Evolutionary conservation across 2,113 vertebrate species (phyloP).

Genomic region (Geococcyx californianus): DNA sequence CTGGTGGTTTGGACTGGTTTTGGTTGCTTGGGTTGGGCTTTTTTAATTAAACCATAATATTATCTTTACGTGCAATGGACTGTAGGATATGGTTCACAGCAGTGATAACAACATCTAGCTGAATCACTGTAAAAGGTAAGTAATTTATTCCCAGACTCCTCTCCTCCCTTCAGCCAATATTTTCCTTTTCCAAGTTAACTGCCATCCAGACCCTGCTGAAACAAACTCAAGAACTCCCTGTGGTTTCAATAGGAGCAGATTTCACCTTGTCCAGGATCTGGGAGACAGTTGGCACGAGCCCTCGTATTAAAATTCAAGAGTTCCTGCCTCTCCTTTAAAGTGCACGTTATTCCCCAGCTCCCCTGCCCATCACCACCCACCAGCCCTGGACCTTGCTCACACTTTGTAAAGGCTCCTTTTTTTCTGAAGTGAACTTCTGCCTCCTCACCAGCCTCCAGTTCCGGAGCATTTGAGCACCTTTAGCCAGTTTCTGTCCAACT

Average conservation of each 20-base stretch:
- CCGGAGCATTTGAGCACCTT: slow-evolving; percentile 4
- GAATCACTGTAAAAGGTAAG: neutral
- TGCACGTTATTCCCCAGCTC: neutral
- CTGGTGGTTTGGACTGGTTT: neutral
- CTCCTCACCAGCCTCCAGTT: neutral
- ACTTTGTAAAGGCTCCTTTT: neutral
- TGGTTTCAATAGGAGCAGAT: neutral
- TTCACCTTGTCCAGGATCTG: neutral
- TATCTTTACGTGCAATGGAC: neutral
- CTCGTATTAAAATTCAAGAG: neutral
- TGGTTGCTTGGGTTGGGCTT: neutral
- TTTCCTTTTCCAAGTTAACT: neutral
- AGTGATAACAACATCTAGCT: neutral
- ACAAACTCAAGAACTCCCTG: neutral
- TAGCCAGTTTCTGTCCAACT: neutral
- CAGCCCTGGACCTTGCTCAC: neutral
- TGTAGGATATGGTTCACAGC: neutral
- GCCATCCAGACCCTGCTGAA: neutral
- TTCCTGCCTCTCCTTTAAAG: neutral
- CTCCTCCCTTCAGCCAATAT: neutral
- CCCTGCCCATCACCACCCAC: neutral
- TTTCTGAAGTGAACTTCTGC: neutral
- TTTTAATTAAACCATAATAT: neutral
- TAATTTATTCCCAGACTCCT: neutral
- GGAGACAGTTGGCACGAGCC: neutral